Evolutionary conservation across 2,113 vertebrate genomes (phyloP).

Genomic region (Euleptes europaea): DNA sequence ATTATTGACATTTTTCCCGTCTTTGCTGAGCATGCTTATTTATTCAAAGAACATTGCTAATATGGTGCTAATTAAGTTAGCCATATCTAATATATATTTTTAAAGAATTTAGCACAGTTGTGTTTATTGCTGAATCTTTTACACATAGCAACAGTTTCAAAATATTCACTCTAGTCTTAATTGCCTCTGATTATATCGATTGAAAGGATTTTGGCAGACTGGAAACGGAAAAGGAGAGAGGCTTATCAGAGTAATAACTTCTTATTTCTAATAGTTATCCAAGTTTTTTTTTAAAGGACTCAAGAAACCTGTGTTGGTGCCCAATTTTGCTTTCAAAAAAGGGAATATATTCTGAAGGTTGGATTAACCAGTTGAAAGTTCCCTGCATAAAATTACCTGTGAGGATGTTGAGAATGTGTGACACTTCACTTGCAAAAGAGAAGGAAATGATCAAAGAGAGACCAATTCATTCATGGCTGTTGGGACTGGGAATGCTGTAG

Average conservation of each 20-base stretch:
- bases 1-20: slow-evolving; percentile 53
- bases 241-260: background rate
- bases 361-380: slow-evolving; percentile 15
- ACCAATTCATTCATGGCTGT: no score
- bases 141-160: slow-evolving; percentile 27
- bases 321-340: background rate
- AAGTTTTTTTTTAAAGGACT: background rate
- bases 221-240: slow-evolving; percentile 5
- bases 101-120: background rate
- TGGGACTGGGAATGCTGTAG: no score
- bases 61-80: slow-evolving; percentile 64
- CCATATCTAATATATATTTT: slow-evolving; percentile 41
- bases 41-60: slow-evolving; percentile 61
- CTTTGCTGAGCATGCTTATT: slow-evolving; percentile 57
- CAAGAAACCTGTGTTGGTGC: background rate
- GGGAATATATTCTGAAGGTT: background rate
- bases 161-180: slow-evolving; percentile 33
- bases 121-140: slow-evolving; percentile 44
- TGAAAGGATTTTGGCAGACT: slow-evolving; percentile 30
- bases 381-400: background rate
- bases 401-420: background rate
- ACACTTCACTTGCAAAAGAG: background rate
- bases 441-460: background rate
- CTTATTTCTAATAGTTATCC: slow-evolving; percentile 19
- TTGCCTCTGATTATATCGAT: slow-evolving; percentile 33